A percentile compares a stretch with the other conserved stretches of the same genome.
phyloP scores from a whole-genome alignment of 2,888 invertebrate genomes.

The Nipponacmea schrenckii region DNA sequence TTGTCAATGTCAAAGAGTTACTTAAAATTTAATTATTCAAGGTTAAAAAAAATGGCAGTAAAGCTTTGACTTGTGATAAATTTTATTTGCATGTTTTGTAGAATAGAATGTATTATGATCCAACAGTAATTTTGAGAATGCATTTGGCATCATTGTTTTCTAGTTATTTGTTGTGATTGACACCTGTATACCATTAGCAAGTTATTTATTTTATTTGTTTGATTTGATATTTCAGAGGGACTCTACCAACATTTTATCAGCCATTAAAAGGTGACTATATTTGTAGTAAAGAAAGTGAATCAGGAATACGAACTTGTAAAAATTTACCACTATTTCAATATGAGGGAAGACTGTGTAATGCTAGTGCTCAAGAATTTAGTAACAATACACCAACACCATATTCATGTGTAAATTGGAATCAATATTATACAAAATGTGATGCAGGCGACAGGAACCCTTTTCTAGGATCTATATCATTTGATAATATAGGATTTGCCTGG shows the following conservation, averaged over 20 bases:
- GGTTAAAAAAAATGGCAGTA: no score
- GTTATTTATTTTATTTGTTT: no score
- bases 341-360: constrained; percentile 79
- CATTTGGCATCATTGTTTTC: no score
- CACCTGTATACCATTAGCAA: no score
- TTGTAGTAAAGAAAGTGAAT: constrained; percentile 91
- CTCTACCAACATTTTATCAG: constrained; percentile 50
- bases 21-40: no score
- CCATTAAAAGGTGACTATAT: constrained; percentile 83
- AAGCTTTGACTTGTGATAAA: no score
- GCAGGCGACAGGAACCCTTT: constrained; percentile 96
- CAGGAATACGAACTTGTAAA: constrained; percentile 86
- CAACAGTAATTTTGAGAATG: no score
- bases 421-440: constrained; percentile 95
- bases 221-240: constrained; percentile 38
- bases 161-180: no score
- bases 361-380: constrained; percentile 75
- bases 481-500: constrained; percentile 99
- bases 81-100: no score
- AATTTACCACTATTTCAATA: constrained; percentile 70
- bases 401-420: constrained; percentile 98
- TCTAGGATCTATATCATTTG: constrained; percentile 98
- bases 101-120: no score
- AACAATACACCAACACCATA: constrained; percentile 69
- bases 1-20: no score